These are phyloP conservation scores for Microctenopoma stevenorrisi DNA, from an alignment of 2,797 vertebrate genomes.

Conservation along the genomic window DNA sequence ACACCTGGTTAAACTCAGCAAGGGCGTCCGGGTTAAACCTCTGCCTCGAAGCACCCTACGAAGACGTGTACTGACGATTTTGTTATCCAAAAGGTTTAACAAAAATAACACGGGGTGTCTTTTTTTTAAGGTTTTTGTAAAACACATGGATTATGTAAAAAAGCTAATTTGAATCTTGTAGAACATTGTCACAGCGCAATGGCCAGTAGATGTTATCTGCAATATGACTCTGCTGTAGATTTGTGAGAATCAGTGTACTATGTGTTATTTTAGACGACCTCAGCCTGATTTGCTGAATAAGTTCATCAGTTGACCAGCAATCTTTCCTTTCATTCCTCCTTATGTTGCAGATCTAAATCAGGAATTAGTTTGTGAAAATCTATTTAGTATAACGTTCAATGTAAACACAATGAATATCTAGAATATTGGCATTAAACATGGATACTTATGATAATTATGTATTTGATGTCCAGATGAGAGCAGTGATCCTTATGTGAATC, in stretches of 20 bases:
- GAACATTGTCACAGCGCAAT: not conserved
- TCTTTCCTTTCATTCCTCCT: not conserved
- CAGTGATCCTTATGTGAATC: too few relatives aligned
- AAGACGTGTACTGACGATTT: constrained; percentile 12
- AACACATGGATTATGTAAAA: not conserved
- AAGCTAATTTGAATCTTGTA: not conserved
- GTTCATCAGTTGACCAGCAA: not conserved
- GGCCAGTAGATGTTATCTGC: not conserved
- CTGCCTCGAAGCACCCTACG: constrained; percentile 18
- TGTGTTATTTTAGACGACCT: not conserved
- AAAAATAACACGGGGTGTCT: not conserved
- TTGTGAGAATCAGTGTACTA: not conserved
- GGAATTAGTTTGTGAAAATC: not conserved
- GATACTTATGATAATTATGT: too few relatives aligned
- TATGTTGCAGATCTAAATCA: not conserved
- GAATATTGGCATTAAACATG: too few relatives aligned
- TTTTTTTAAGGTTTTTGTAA: not conserved
- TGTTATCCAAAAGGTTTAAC: not conserved
- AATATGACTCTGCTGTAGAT: not conserved
- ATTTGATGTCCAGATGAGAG: too few relatives aligned
- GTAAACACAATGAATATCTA: too few relatives aligned
- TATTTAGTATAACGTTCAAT: not conserved
- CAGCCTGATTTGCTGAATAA: not conserved
- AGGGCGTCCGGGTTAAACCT: constrained; percentile 71
- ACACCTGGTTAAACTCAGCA: constrained; percentile 80